Evolutionary conservation across 2,888 invertebrate species (phyloP).

Genomic region (Myathropa florea): DNA sequence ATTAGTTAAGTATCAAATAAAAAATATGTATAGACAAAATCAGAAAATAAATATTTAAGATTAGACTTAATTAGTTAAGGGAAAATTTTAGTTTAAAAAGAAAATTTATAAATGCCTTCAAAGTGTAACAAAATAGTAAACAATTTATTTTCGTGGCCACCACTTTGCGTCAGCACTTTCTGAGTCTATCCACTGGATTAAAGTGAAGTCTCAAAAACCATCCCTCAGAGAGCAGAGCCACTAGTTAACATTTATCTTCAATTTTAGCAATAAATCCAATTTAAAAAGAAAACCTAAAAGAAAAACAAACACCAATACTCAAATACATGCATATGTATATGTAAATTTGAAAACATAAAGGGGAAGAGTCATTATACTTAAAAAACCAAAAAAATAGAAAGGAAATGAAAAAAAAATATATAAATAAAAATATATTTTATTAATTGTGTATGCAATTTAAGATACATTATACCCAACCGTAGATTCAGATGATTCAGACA

Average conservation of each 20-base stretch:
- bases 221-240: constrained; percentile 40
- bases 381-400: not conserved
- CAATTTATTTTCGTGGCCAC: constrained; percentile 5
- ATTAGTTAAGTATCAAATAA: constrained; percentile 52
- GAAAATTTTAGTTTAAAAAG: constrained; percentile 19
- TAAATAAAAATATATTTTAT: constrained; percentile 43
- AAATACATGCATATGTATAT: constrained; percentile 16
- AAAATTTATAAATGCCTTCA: constrained; percentile 62
- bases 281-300: not conserved
- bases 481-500: not conserved
- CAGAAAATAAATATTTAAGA: constrained; percentile 39
- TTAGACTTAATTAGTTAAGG: constrained; percentile 28
- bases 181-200: not conserved
- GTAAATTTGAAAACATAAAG: constrained; percentile 19
- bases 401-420: constrained; percentile 17
- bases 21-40: constrained; percentile 7
- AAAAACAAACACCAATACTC: constrained; percentile 50
- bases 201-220: not conserved
- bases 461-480: constrained; percentile 23
- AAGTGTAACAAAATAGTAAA: constrained; percentile 9
- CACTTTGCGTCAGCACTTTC: not conserved
- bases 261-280: constrained; percentile 25
- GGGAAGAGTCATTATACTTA: constrained; percentile 54
- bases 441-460: constrained; percentile 57
- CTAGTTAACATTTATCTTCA: constrained; percentile 52